Percentiles rank a stretch among this genome's conserved stretches.
These are phyloP conservation scores for Spatulosminthurus flaviceps DNA, from an alignment of 2,888 invertebrate species.

Conservation along the genomic window DNA sequence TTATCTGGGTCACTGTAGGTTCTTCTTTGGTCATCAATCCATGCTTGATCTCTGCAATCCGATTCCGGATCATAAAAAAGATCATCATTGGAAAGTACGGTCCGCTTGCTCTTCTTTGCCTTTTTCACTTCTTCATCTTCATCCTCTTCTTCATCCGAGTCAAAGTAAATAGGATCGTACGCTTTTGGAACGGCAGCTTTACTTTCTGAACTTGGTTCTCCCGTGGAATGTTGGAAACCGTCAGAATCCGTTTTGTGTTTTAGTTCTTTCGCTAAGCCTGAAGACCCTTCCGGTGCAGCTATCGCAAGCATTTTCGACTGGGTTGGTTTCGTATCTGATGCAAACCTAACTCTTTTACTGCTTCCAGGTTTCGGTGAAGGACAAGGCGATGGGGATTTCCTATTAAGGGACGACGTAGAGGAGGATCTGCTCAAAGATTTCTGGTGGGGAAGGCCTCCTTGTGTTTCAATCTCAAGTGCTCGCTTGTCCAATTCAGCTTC, in stretches of 20 bases:
- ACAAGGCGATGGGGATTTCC: constrained; percentile 36
- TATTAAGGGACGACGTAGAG: constrained; percentile 56
- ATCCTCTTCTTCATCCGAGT: constrained; percentile 64
- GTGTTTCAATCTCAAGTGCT: constrained; percentile 57
- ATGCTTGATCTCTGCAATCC: constrained; percentile 70
- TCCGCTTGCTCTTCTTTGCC: constrained; percentile 53
- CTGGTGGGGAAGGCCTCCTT: constrained; percentile 62
- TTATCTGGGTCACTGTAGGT: constrained; percentile 62
- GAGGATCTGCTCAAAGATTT: constrained; percentile 56
- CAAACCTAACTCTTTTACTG: not conserved
- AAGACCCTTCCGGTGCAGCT: no score
- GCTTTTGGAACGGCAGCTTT: constrained; percentile 27
- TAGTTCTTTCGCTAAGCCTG: no score
- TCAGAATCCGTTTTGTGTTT: constrained; percentile 2
- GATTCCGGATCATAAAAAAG: constrained; percentile 70
- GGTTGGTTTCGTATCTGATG: not conserved
- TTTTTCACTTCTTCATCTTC: constrained; percentile 51
- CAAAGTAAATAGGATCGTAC: constrained; percentile 64
- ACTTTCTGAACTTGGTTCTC: not conserved
- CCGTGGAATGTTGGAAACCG: not conserved
- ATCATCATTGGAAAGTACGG: constrained; percentile 65
- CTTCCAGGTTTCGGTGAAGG: constrained; percentile 8
- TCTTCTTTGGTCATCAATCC: constrained; percentile 68
- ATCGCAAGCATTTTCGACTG: no score
- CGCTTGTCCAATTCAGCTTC: constrained; percentile 64